A percentile compares a stretch with the other conserved stretches of the same genome.
These are phyloP conservation scores for Timema cristinae DNA, from an alignment of 2,888 invertebrate species.

Conservation along the genomic window DNA sequence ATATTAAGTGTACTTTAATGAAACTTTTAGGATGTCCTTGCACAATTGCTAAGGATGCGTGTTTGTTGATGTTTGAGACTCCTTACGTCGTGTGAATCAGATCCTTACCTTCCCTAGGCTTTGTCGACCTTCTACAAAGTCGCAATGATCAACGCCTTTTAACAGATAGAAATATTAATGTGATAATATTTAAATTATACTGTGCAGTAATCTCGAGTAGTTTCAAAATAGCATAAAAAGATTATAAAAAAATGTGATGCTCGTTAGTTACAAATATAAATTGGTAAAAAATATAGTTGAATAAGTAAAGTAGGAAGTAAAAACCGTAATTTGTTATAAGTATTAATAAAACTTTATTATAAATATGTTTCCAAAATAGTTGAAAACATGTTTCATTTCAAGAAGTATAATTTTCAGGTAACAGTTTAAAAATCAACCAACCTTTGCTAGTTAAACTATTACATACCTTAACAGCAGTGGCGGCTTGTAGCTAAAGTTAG, in stretches of 20 bases:
- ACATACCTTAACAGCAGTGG: too few relatives aligned
- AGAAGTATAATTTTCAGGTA: too few relatives aligned
- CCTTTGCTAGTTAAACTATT: too few relatives aligned
- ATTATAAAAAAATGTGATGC: slow-evolving; percentile 10
- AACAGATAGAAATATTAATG: slow-evolving; percentile 24
- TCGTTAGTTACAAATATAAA: slow-evolving; percentile 7
- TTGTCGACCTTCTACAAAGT: slow-evolving; percentile 17
- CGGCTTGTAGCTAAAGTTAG: too few relatives aligned
- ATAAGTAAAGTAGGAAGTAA: slow-evolving; percentile 2
- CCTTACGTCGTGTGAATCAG: background rate
- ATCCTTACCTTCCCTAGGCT: background rate
- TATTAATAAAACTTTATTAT: background rate
- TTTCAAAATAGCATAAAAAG: background rate
- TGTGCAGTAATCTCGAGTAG: slow-evolving; percentile 9
- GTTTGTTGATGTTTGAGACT: slow-evolving; percentile 8
- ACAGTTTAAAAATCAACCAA: too few relatives aligned
- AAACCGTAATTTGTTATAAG: slow-evolving; percentile 5
- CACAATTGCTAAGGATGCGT: background rate
- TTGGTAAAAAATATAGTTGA: background rate
- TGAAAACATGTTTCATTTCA: too few relatives aligned
- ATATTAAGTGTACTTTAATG: too few relatives aligned
- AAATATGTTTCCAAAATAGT: background rate
- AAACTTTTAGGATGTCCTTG: too few relatives aligned
- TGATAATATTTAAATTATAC: slow-evolving; percentile 22
- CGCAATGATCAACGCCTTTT: slow-evolving; percentile 23